These are phyloP conservation scores for Thymelicus acteon DNA, from an alignment of 2,888 invertebrate genomes.

Conservation along the genomic window DNA sequence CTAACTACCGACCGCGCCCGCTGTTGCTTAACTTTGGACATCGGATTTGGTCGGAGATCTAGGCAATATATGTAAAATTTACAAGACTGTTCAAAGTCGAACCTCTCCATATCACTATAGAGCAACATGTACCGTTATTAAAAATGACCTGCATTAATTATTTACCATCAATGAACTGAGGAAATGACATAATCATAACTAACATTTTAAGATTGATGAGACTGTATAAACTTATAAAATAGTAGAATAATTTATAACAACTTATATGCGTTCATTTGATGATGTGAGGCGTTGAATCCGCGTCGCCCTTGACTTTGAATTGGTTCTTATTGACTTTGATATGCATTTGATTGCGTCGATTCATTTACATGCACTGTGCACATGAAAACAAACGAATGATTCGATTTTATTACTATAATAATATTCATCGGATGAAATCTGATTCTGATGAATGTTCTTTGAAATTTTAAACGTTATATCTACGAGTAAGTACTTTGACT, in stretches of 20 bases:
- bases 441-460: no score
- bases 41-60: no score
- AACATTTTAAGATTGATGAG: background rate
- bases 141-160: no score
- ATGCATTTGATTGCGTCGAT: conserved; percentile 31
- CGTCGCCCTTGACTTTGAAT: conserved; percentile 40
- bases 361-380: conserved; percentile 32
- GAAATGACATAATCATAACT: background rate
- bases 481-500: no score
- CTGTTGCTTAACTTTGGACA: no score
- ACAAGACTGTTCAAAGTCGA: no score
- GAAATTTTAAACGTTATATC: no score
- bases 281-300: conserved; percentile 28
- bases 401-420: conserved; percentile 10
- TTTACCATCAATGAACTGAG: no score
- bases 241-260: conserved; percentile 13
- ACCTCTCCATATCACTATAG: no score
- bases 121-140: no score
- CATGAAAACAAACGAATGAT: conserved; percentile 32
- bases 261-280: conserved; percentile 11
- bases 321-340: conserved; percentile 37
- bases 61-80: no score
- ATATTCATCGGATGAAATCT: background rate
- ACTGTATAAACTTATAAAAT: background rate
- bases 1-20: no score